These are phyloP conservation scores for Neelides sp. DNA, from an alignment of 1,140 invertebrate genomes.

Conservation along the genomic window DNA sequence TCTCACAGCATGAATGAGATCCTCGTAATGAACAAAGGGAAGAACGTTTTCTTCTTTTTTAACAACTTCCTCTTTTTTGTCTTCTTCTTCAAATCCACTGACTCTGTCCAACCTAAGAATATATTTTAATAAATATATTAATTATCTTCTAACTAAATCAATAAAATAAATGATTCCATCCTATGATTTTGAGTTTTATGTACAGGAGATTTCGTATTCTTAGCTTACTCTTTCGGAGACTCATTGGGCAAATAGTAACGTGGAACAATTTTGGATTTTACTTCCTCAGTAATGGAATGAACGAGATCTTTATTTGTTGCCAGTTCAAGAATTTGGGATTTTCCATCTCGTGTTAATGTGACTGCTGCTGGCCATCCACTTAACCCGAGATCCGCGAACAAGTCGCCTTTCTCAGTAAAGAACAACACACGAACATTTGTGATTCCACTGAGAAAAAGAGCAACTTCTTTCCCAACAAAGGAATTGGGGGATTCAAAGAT, in stretches of 20 bases:
- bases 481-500: constrained; percentile 18
- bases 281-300: no score
- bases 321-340: background rate
- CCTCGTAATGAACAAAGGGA: no score
- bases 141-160: no score
- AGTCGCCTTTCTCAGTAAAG: constrained; percentile 14
- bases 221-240: no score
- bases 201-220: no score
- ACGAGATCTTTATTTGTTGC: background rate
- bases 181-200: no score
- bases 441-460: constrained; percentile 11
- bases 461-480: constrained; percentile 18
- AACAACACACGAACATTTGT: constrained; percentile 13
- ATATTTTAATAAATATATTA: no score
- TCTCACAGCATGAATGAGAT: constrained; percentile 68
- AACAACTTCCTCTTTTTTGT: constrained; percentile 2
- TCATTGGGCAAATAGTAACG: no score
- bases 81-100: no score
- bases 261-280: no score
- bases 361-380: constrained; percentile 26
- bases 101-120: no score
- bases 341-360: constrained; percentile 6
- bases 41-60: background rate
- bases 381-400: constrained; percentile 16
- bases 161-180: no score